Percentiles rank a stretch among this genome's conserved stretches.
Evolutionary conservation across 35 echinoderm and acorn worm genomes (phyloP).

Genomic region (Anneissia japonica): DNA sequence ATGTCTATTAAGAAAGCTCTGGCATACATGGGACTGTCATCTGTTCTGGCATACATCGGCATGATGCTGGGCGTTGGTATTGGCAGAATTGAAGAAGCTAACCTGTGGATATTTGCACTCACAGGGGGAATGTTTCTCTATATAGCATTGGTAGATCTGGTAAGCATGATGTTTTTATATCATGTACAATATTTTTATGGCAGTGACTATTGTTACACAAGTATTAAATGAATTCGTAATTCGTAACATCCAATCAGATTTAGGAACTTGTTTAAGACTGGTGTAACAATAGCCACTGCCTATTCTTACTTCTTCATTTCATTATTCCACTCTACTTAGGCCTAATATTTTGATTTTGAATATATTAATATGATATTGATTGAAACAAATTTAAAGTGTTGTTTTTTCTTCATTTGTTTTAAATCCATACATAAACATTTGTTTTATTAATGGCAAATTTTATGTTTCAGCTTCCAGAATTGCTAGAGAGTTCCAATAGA

Average conservation of each 20-base stretch:
- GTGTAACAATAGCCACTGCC: not conserved
- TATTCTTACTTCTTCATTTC: not conserved
- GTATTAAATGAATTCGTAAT: not conserved
- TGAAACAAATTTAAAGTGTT: too few species aligned
- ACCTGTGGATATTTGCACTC: slow-evolving; percentile 82
- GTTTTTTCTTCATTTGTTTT: too few species aligned
- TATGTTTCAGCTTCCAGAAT: not conserved
- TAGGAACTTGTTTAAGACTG: not conserved
- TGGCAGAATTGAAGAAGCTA: slow-evolving; percentile 52
- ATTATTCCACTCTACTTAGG: not conserved
- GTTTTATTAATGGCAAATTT: too few species aligned
- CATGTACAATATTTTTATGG: too few species aligned
- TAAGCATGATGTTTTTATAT: slow-evolving; percentile 20
- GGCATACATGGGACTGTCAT: slow-evolving; percentile 60
- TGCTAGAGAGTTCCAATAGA: not conserved
- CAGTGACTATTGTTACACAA: not conserved
- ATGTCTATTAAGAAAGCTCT: slow-evolving; percentile 87
- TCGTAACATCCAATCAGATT: not conserved
- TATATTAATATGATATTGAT: not conserved
- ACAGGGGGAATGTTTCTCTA: slow-evolving; percentile 89
- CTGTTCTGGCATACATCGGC: slow-evolving; percentile 74
- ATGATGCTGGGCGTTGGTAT: slow-evolving; percentile 63
- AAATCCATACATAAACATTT: too few species aligned
- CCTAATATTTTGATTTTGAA: not conserved
- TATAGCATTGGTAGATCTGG: slow-evolving; percentile 73